Evolutionary conservation across 2,113 vertebrate genomes (phyloP).

Genomic region (Albula glossodonta): DNA sequence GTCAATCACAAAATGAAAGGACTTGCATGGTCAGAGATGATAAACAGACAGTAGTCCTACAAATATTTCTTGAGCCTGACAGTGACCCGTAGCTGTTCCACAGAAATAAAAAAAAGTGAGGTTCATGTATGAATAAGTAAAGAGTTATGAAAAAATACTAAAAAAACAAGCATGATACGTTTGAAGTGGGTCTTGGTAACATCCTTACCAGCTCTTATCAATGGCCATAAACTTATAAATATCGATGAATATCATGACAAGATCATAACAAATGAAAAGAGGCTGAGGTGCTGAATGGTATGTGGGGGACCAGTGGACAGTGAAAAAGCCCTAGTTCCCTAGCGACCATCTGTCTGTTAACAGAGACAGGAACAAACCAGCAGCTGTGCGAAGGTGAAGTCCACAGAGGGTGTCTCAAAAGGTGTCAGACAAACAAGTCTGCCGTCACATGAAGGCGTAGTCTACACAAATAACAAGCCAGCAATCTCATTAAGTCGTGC

Average conservation of each 20-base stretch:
- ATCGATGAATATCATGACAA: no score
- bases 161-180: no score
- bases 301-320: neutral
- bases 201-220: no score
- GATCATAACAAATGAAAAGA: no score
- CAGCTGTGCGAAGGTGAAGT: neutral
- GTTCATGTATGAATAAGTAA: no score
- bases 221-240: no score
- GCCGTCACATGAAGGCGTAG: neutral
- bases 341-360: neutral
- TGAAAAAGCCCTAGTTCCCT: neutral
- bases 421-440: neutral
- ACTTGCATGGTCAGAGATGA: neutral
- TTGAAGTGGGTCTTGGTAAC: no score
- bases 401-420: neutral
- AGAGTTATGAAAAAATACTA: no score
- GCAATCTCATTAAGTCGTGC: neutral
- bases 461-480: neutral
- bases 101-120: no score
- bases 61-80: neutral
- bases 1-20: neutral
- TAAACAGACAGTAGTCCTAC: neutral
- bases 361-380: neutral
- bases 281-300: neutral
- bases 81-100: neutral